Evolutionary conservation across 2,797 vertebrate species (phyloP), one percentile per base, ranked within the genome.

Genomic region (Neomorphus geoffroyi): DNA sequence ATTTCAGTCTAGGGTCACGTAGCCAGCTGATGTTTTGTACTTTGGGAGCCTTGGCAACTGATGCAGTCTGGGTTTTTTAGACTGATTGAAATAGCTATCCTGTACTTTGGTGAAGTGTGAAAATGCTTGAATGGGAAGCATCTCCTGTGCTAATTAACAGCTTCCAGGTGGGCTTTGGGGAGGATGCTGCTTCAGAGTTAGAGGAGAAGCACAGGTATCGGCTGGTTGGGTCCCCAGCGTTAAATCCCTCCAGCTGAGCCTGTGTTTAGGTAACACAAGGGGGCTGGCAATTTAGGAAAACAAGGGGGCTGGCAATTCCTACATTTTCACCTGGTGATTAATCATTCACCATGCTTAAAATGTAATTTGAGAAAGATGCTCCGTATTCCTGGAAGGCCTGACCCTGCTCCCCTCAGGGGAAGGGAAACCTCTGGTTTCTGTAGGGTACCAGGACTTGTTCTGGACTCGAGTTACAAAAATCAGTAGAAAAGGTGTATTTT

Each of bases 11-110:
- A 32, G 46, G 51, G 23, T 46, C 16, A 2, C 2, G 5, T 2
- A 13, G 43, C 26, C 50, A 39, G 45, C 21, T 2, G 3, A 5
- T 18, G 5, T 0, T 13, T 21, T 33, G 23, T 13, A 3, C 18
- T 0, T 24, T 6, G 37, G 80, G 39, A 74, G 16, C 43, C 35
- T 26, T n/a, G 71, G 58, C 43, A 32, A 13, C 45, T 9, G 3
- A 12, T 3, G 2, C 7, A 18, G 32, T 9, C 27, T 24, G 22
- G 13, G 1, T 8, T 33, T 45, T n/a, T 53, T 30, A 26, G 15
- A 12, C 14, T 45, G 41, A 41, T 69, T 26, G 21, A 53, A 53
- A 18, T 4, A 33, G 72, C 69, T 77, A 0, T 46, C 10, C 0
- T 11, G 26, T 39, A 11, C 48, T 50, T 48, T 7, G 17, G 39